A percentile compares a stretch with the other conserved stretches of the same genome.
These are phyloP conservation scores for Canis aureus DNA, from an alignment of 2,113 vertebrate genomes.

Conservation along the genomic window DNA sequence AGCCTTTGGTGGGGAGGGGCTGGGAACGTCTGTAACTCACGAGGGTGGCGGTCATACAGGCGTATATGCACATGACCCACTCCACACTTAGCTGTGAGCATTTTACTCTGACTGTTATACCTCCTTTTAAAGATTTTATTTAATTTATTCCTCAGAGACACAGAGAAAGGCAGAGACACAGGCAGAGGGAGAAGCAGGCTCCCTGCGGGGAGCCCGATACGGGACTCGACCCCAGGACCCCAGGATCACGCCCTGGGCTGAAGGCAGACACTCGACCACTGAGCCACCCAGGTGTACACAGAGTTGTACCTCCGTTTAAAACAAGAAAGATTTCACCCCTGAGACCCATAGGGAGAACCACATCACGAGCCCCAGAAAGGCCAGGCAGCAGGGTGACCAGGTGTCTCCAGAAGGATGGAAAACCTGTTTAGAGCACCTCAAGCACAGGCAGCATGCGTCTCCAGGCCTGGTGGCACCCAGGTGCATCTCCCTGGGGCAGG, in stretches of 20 bases:
- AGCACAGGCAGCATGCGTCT: neutral
- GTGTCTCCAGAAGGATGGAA: neutral
- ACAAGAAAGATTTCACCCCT: neutral
- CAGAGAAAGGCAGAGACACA: too few species aligned
- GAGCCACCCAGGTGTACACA: too few species aligned
- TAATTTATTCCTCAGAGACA: too few species aligned
- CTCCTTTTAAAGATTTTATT: too few species aligned
- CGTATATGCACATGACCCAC: accelerated
- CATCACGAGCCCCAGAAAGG: neutral
- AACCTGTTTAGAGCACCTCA: too few species aligned
- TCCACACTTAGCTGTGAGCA: neutral
- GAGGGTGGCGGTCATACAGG: neutral
- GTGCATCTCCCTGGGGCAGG: neutral
- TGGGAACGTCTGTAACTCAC: neutral
- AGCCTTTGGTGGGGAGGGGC: neutral
- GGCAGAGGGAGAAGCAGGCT: too few species aligned
- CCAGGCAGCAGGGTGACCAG: accelerated
- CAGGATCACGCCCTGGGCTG: too few species aligned
- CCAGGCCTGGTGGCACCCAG: neutral
- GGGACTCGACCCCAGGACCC: too few species aligned
- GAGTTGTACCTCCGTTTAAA: accelerated
- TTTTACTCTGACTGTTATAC: too few species aligned
- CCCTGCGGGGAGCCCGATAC: too few species aligned
- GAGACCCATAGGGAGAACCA: neutral
- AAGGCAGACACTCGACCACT: too few species aligned